Conservation (phyloP, 1,140 invertebrate genomes). For the Chironomus striatipennis region DNA sequence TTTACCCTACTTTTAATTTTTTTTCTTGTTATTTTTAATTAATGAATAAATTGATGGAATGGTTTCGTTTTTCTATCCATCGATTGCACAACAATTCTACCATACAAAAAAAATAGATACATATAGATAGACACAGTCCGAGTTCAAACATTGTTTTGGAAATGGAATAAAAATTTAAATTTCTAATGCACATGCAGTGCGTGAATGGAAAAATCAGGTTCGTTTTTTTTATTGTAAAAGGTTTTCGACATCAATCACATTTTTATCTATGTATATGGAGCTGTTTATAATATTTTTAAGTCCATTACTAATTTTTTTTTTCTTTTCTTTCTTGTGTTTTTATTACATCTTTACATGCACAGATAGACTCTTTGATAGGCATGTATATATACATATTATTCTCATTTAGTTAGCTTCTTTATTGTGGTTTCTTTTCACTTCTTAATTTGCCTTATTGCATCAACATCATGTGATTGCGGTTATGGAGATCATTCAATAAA, state of each 20-base stretch:
- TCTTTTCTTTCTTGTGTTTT: background rate
- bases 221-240: background rate
- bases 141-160: too few relatives aligned
- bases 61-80: too few relatives aligned
- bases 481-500: background rate
- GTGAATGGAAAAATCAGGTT: constrained; percentile 4
- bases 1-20: background rate
- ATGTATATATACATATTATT: too few relatives aligned
- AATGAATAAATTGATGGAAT: too few relatives aligned
- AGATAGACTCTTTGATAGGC: too few relatives aligned
- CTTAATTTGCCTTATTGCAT: background rate
- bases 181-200: constrained; percentile 1
- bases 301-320: background rate
- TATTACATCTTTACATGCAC: too few relatives aligned
- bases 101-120: too few relatives aligned
- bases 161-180: background rate
- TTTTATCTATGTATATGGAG: background rate
- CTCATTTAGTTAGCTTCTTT: background rate
- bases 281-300: background rate
- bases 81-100: too few relatives aligned
- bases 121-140: too few relatives aligned
- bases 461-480: constrained; percentile 11
- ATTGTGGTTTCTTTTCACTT: background rate
- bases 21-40: too few relatives aligned
- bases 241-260: constrained; percentile 3